Conservation (phyloP, 1,140 invertebrate species). For the Cepaea nemoralis region DNA sequence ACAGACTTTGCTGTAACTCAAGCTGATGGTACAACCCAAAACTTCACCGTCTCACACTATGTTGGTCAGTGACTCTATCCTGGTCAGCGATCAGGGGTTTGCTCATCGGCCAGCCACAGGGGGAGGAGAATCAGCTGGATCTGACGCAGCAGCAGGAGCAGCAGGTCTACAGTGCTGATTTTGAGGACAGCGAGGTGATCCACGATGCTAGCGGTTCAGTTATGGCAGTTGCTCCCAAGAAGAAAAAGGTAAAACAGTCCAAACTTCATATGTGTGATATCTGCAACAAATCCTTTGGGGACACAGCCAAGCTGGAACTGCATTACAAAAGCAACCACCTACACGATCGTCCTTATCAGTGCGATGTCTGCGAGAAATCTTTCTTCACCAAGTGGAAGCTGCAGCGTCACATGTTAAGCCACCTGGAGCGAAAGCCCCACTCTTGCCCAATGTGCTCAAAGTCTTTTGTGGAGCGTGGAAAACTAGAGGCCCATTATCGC, state of each 20-base stretch:
- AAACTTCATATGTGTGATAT: slow-evolving; percentile 37
- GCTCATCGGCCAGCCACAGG: slow-evolving; percentile 7
- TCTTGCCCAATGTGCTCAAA: slow-evolving; percentile 37
- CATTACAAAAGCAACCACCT: slow-evolving; percentile 37
- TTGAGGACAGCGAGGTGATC: slow-evolving; percentile 28
- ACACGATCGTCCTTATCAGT: slow-evolving; percentile 39
- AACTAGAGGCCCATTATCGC: slow-evolving; percentile 40
- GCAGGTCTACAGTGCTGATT: slow-evolving; percentile 2
- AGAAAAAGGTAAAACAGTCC: slow-evolving; percentile 20
- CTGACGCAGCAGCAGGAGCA: neutral
- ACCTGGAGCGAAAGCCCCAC: slow-evolving; percentile 41
- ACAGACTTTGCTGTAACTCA: neutral
- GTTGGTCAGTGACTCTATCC: slow-evolving; percentile 15
- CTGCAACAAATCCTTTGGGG: slow-evolving; percentile 36
- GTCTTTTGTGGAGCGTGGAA: slow-evolving; percentile 30
- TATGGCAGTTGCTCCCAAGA: slow-evolving; percentile 25
- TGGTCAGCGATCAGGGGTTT: neutral
- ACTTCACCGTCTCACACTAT: neutral
- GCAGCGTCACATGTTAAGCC: slow-evolving; percentile 37
- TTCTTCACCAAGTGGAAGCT: slow-evolving; percentile 40
- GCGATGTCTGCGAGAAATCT: slow-evolving; percentile 39
- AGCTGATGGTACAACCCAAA: neutral
- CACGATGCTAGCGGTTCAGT: slow-evolving; percentile 29
- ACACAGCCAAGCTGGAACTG: slow-evolving; percentile 28
- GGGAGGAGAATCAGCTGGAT: neutral